Percentiles rank a stretch among this genome's conserved stretches.
phyloP scores from a whole-genome alignment of 2,888 invertebrate species.

The Chloromyia formosa region DNA sequence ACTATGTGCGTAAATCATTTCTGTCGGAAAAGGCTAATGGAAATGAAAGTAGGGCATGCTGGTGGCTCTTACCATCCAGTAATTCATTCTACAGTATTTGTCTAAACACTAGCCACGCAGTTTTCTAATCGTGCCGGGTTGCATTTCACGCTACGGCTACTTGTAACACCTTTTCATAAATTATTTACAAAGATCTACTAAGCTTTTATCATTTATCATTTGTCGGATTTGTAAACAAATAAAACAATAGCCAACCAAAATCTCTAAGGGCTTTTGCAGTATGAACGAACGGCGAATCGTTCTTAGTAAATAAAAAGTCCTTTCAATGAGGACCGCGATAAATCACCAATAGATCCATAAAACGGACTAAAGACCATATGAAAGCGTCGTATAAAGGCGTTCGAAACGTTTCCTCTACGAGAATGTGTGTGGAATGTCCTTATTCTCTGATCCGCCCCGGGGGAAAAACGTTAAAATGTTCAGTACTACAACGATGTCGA shows the following conservation, averaged over 20 bases:
- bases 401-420: neutral
- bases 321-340: constrained; percentile 10
- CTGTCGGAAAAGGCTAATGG: too few relatives aligned
- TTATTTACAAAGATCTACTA: neutral
- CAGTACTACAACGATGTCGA: neutral
- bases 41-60: too few relatives aligned
- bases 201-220: constrained; percentile 10
- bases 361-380: constrained; percentile 4
- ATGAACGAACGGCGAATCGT: neutral
- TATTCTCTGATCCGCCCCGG: neutral
- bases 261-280: neutral
- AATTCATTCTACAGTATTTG: neutral
- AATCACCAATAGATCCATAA: constrained; percentile 29
- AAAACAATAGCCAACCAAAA: constrained; percentile 3
- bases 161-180: neutral
- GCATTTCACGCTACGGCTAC: neutral
- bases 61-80: neutral
- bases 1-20: too few relatives aligned
- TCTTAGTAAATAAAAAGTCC: neutral
- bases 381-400: neutral
- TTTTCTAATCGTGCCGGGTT: neutral
- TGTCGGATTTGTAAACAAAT: neutral
- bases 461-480: neutral
- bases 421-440: neutral
- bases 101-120: neutral